Evolutionary conservation across 1,140 invertebrate species (phyloP).

Genomic region (Coptotermes formosanus): DNA sequence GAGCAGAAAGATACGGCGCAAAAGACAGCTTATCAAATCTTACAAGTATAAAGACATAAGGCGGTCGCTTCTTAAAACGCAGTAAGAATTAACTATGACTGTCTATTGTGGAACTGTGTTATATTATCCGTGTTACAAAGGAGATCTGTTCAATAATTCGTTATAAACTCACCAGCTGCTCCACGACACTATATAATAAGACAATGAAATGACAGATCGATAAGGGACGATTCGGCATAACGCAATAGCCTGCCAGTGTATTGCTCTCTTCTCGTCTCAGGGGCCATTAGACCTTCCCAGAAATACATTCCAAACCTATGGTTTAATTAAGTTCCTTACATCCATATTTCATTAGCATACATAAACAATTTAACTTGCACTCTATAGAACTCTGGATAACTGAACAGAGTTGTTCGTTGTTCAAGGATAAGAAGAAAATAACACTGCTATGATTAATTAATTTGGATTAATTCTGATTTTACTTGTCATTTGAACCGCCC

Average conservation of each 20-base stretch:
- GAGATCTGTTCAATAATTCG: background rate
- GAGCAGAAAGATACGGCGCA: too few relatives aligned
- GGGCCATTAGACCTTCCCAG: background rate
- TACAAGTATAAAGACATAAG: too few relatives aligned
- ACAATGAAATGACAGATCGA: background rate
- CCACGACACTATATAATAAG: background rate
- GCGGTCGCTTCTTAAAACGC: too few relatives aligned
- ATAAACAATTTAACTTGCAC: background rate
- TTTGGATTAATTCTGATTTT: slow-evolving; percentile 19
- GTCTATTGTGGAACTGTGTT: too few relatives aligned
- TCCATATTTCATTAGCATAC: slow-evolving; percentile 12
- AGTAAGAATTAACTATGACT: too few relatives aligned
- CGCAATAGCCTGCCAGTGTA: background rate
- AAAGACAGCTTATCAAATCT: too few relatives aligned
- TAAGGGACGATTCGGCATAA: background rate
- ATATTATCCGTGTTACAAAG: too few relatives aligned
- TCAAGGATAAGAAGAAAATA: background rate
- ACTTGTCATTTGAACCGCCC: slow-evolving; percentile 7
- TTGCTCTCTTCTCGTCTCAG: background rate
- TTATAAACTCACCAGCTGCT: background rate
- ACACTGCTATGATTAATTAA: background rate
- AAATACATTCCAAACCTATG: background rate
- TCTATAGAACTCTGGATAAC: background rate
- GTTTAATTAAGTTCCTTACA: slow-evolving; percentile 14
- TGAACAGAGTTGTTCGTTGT: background rate